phyloP scores from a whole-genome alignment of 2,113 vertebrate species.

The Periophthalmodon schlosseri region DNA sequence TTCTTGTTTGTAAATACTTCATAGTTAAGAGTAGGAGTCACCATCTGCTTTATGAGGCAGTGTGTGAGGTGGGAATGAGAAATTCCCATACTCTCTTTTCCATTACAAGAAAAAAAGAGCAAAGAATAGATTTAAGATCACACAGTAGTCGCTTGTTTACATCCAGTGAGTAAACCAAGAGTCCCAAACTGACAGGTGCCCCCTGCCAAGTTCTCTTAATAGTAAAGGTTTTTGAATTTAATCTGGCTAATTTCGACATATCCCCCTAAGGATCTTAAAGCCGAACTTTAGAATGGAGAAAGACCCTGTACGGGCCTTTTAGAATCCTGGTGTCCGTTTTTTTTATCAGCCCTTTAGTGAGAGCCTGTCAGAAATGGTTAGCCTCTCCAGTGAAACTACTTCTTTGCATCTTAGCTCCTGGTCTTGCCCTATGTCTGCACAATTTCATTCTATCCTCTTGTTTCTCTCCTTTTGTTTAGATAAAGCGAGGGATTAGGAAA shows the following conservation, averaged over 20 bases:
- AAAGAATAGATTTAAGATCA: constrained; percentile 55
- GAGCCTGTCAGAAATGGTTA: constrained; percentile 95
- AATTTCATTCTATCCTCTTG: constrained; percentile 80
- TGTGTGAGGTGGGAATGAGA: constrained; percentile 32
- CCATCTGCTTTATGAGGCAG: constrained; percentile 11
- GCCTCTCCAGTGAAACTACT: constrained; percentile 92
- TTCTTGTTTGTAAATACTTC: constrained; percentile 12
- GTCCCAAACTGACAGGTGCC: constrained; percentile 52
- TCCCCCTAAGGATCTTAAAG: constrained; percentile 65
- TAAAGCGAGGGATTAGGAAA: constrained; percentile 98
- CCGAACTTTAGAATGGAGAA: constrained; percentile 62
- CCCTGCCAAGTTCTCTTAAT: constrained; percentile 59
- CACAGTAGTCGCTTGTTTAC: constrained; percentile 54
- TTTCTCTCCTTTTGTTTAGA: constrained; percentile 91
- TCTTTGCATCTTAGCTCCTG: constrained; percentile 90
- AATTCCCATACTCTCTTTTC: constrained; percentile 54
- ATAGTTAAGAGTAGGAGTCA: constrained; percentile 28
- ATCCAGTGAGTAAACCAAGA: constrained; percentile 40
- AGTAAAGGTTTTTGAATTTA: constrained; percentile 63
- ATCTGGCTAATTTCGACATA: constrained; percentile 74
- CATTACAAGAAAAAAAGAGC: constrained; percentile 39
- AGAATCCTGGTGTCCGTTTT: constrained; percentile 74
- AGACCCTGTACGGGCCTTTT: constrained; percentile 73
- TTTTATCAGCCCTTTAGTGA: constrained; percentile 74
- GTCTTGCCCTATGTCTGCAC: constrained; percentile 90